phyloP scores from a whole-genome alignment of 1,140 invertebrate genomes.

The Drosophila santomea region DNA sequence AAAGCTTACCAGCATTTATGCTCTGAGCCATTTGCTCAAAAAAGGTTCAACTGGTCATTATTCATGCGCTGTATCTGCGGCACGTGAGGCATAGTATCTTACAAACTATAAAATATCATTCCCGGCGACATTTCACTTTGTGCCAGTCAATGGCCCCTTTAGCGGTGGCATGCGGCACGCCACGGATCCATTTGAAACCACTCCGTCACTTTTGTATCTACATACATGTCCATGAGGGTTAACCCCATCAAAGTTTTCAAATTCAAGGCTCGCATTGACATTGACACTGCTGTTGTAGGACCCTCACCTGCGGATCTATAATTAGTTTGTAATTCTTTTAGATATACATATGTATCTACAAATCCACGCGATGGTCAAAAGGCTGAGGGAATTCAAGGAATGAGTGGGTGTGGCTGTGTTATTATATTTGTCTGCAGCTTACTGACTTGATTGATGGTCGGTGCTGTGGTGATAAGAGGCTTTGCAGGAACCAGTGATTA shows the following conservation, averaged over 20 bases:
- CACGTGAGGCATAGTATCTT: slow-evolving; percentile 6
- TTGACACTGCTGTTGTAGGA: slow-evolving; percentile 58
- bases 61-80: slow-evolving; percentile 2
- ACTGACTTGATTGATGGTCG: slow-evolving; percentile 53
- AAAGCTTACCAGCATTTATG: background rate
- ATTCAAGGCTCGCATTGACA: slow-evolving; percentile 51
- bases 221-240: background rate
- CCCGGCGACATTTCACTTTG: slow-evolving; percentile 23
- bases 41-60: background rate
- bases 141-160: slow-evolving; percentile 47
- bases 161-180: slow-evolving; percentile 63
- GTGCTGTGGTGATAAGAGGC: slow-evolving; percentile 43
- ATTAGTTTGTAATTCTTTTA: slow-evolving; percentile 47
- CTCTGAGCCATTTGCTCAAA: no score
- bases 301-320: slow-evolving; percentile 29
- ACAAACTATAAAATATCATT: background rate
- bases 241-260: slow-evolving; percentile 8
- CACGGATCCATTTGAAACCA: slow-evolving; percentile 42
- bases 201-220: slow-evolving; percentile 10
- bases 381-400: slow-evolving; percentile 4
- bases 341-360: slow-evolving; percentile 13
- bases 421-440: slow-evolving; percentile 46
- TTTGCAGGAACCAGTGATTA: slow-evolving; percentile 23
- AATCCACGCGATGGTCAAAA: background rate
- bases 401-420: slow-evolving; percentile 17